Evolutionary conservation across 2,888 invertebrate species (phyloP), one percentile per base, ranked within the genome.

Genomic region (Empis livida): DNA sequence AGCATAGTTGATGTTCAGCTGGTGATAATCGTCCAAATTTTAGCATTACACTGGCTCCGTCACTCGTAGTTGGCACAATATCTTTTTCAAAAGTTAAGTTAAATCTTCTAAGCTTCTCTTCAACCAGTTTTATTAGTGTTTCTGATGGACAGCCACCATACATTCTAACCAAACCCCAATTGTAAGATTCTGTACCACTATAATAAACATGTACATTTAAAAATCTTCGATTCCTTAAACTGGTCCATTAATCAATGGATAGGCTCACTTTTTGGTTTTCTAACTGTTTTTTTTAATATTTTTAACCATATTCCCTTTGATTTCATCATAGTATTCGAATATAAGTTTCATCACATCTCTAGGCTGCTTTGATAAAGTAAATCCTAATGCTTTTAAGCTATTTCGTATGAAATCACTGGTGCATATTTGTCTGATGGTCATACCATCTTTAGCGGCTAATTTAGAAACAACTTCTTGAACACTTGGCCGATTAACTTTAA

Each of bases 241-340:
- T 43, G 5, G 43, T 43, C 17, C 43, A 43, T 31, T 43, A 16
- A 16, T 43, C 32, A 27, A 32, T 43, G 10, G 43, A 43, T 11
- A 31, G 5, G 15, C 43, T 43, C 2, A 16, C 13, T 35, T 35
- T 35, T n/a, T 35, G 13, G 14, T n/a, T n/a, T n/a, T 11, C 14
- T 43, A 3, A 0, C n/a, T n/a, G n/a, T n/a, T 2, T 32, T 15
- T 43, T 32, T 31, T 43, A 10, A 43, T 32, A 10, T 43, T 43
- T n/a, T 43, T 30, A 32, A 31, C 3, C 1, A 16, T 15, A 14
- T 43, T n/a, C 3, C 13, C 6, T 43, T 31, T 43, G 11, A 43
- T 14, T 8, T 43, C 11, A 30, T 15, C 13, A 10, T 31, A 31
- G 9, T 5, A 31, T 3, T 35, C 35, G 15, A 14, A 38, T 14